Evolutionary conservation across 2,888 invertebrate species (phyloP), one percentile per base, ranked within the genome.

Genomic region (Leptinotarsa juncta): DNA sequence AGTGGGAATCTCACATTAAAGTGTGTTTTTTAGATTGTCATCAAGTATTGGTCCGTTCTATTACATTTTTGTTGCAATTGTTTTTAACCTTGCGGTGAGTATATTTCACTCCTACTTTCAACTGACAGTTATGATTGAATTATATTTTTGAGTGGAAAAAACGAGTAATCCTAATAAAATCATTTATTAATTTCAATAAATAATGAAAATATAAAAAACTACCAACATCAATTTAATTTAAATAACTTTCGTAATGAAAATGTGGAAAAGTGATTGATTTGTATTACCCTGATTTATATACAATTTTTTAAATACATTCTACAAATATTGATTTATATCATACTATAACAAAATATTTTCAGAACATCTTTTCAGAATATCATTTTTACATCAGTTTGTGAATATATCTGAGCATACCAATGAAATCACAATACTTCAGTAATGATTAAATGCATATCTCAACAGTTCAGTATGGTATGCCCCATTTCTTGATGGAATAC

Each of bases 221-320:
- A 23, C 20, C 16, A 62, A 62, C n/a, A 42, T 62, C n/a, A 18
- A n/a, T 32, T 62, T 1, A 10, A 42, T 62, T 62, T 20, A 14
- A 32, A 62, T 32, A 62, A 16, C 42, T 62, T 15, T 62, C 62
- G 16, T 62, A 62, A 42, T n/a, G 51, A 62, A 62, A 42, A 32
- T n/a, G 32, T 16, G 26, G n/a, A 32, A 32, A 62, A 62, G 7
- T 62, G 62, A 62, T 62, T 62, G 62, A 62, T 62, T 62, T 42
- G 7, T 42, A 62, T 32, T 62, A 62, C 62, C 62, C 62, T 62
- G 62, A 62, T 62, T 23, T 62, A 62, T 62, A 42, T 62, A 62
- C 62, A 62, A 62, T 32, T 26, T 15, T 32, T 62, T 18, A 42
- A 42, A 42, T 42, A 57, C 23, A 42, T 32, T 18, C 62, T 62